A percentile compares a stretch with the other conserved stretches of the same genome.
phyloP scores from a whole-genome alignment of 1,140 invertebrate genomes.

The Drosophila sp. region DNA sequence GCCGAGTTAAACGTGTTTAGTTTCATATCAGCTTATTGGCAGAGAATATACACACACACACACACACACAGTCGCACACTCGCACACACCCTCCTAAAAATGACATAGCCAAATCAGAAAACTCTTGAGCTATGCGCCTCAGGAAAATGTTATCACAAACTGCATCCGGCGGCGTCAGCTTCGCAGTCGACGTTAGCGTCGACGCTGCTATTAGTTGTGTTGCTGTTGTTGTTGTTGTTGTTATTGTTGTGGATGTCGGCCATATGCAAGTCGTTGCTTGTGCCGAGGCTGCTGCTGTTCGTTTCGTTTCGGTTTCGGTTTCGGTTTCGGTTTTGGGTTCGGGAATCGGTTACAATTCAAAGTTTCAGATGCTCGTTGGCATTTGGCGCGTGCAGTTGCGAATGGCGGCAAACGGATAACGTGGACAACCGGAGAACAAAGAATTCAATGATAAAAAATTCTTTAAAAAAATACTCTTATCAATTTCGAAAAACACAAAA shows the following conservation, averaged over 20 bases:
- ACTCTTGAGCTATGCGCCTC: slow-evolving; percentile 52
- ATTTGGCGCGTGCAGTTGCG: slow-evolving; percentile 75
- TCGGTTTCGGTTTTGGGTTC: slow-evolving; percentile 7
- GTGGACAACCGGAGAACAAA: slow-evolving; percentile 1
- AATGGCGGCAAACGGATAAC: slow-evolving; percentile 30
- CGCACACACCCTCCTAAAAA: background rate
- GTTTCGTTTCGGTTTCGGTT: slow-evolving; percentile 19
- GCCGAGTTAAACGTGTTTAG: slow-evolving; percentile 31
- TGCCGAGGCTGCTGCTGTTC: slow-evolving; percentile 8
- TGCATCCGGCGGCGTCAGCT: slow-evolving; percentile 66
- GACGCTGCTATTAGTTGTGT: slow-evolving; percentile 2
- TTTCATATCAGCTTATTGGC: slow-evolving; percentile 40
- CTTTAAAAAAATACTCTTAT: background rate
- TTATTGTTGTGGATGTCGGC: background rate
- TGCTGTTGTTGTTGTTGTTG: background rate
- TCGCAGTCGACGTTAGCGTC: slow-evolving; percentile 8
- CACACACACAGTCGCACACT: slow-evolving; percentile 8
- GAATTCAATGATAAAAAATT: background rate
- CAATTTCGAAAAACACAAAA: background rate
- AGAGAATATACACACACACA: slow-evolving; percentile 13
- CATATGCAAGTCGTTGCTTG: slow-evolving; percentile 1
- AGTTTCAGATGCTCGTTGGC: slow-evolving; percentile 76
- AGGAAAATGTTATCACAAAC: slow-evolving; percentile 80
- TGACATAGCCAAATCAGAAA: slow-evolving; percentile 55
- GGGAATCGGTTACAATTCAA: slow-evolving; percentile 32